These are phyloP conservation scores for Melanotaenia boesemani DNA, from an alignment of 2,797 vertebrate genomes.

Conservation along the genomic window DNA sequence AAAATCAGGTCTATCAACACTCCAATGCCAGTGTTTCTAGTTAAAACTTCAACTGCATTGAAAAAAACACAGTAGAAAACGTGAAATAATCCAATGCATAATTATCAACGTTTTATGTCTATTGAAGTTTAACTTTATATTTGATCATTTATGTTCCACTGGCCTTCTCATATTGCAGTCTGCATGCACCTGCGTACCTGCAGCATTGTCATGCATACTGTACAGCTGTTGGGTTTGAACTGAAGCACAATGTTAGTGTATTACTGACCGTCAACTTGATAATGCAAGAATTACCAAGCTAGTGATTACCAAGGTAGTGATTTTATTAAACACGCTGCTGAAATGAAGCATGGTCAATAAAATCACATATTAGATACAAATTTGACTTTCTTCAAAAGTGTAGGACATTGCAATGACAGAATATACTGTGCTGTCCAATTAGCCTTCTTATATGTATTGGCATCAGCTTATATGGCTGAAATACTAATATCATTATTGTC, in stretches of 20 bases:
- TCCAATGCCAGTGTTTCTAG: neutral
- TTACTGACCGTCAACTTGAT: neutral
- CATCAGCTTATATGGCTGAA: neutral
- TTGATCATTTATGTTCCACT: neutral
- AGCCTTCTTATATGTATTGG: neutral
- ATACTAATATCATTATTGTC: neutral
- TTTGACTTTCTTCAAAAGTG: neutral
- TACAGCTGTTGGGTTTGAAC: constrained; percentile 2
- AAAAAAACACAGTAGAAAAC: neutral
- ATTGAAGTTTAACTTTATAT: neutral
- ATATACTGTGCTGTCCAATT: neutral
- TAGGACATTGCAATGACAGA: neutral
- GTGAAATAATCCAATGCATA: neutral
- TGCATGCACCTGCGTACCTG: neutral
- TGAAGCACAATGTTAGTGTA: neutral
- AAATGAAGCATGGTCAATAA: neutral
- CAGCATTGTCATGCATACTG: neutral
- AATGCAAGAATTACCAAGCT: neutral
- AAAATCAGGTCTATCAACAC: no score
- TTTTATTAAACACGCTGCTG: neutral
- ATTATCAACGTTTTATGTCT: neutral
- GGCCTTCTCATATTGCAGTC: neutral
- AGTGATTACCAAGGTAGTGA: neutral
- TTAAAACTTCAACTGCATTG: neutral
- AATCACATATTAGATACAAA: neutral